Base-by-base conservation (phyloP, 2,113 vertebrate species). In the Caracal caracal region DNA sequence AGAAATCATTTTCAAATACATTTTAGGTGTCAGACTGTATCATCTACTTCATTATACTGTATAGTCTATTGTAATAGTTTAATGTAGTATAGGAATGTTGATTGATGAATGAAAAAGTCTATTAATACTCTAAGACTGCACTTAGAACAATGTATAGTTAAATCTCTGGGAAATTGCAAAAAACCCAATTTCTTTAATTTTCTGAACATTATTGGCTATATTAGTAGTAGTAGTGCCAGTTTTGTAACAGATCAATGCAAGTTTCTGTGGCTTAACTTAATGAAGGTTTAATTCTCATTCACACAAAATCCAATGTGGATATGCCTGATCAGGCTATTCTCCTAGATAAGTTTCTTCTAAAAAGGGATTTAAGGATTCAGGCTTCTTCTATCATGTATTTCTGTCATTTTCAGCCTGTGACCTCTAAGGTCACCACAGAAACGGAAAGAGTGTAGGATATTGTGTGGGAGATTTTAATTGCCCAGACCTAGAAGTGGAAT, bases 211-310 rank as follows among this genome's bases (percentile, higher is more conserved):
- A 37, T 78, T 89, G 68, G 12, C 81, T 16, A 4, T 93, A 35
- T 30, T 76, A 59, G 22, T 95, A 53, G 83, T 73, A 83, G 28
- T 68, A 43, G 33, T 51, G 20, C 47, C 88, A 26, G 19, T 88
- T 82, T 82, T 92, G 4, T 83, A 68, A 59, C 35, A 82, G 33
- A 82, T 95, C 24, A 66, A 15, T 63, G 47, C 33, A 75, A 59
- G 65, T 88, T 88, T 93, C 59, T 83, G 37, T 88, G 70, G 40
- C 63, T 83, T 95, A 82, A 92, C 16, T 30, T 92, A 66, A 53
- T 65, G 10, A 51, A 40, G 40, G 19, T 10, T 89, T 84, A 78
- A 70, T 88, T 84, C 51, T 93, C n/a, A 78, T 49, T 84, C 22
- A 84, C 37, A 84, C 28, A 70, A 53, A 78, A n/a, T 61, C 11